Percentiles rank a stretch among this genome's conserved stretches.
phyloP scores from a whole-genome alignment of 2,113 vertebrate species.

The Bostrychus sinensis region DNA sequence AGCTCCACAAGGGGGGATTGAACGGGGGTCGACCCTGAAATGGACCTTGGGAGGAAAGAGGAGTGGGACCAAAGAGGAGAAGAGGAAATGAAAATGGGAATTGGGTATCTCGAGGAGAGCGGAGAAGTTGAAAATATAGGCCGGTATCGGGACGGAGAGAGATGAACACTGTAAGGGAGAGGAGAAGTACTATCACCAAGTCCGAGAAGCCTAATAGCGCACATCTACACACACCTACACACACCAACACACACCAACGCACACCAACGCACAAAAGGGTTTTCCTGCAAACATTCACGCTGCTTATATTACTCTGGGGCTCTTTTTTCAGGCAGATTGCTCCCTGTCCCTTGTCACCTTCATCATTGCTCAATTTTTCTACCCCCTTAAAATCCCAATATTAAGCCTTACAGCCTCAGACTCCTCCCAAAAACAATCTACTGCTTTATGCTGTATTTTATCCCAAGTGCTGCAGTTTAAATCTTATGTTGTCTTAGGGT shows the following conservation, averaged over 20 bases:
- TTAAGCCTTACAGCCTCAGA: conserved; percentile 1
- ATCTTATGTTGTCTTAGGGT: conserved; percentile 12
- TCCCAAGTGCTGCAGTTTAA: conserved; percentile 20
- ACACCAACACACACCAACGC: conserved; percentile 33
- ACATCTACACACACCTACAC: conserved; percentile 29
- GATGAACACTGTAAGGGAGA: conserved; percentile 29
- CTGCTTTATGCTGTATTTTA: conserved; percentile 20
- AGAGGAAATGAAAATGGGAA: conserved; percentile 40
- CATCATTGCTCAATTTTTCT: conserved; percentile 62
- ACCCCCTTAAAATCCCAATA: conserved; percentile 52
- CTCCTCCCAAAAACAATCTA: conserved; percentile 30
- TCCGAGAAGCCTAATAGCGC: conserved; percentile 45
- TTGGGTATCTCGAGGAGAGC: conserved; percentile 15
- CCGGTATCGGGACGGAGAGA: conserved; percentile 6
- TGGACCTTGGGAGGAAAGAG: conserved; percentile 27
- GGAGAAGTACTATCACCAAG: conserved; percentile 52
- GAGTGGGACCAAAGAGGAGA: background rate
- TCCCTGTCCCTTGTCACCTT: conserved; percentile 72
- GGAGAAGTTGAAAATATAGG: conserved; percentile 23
- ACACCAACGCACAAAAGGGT: conserved; percentile 19
- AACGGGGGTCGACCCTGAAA: conserved; percentile 44
- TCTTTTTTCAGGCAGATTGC: conserved; percentile 66
- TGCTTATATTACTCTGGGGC: conserved; percentile 44
- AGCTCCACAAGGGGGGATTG: conserved; percentile 59
- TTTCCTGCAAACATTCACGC: conserved; percentile 24